These are phyloP conservation scores for Thumatha senex DNA, from an alignment of 2,888 invertebrate genomes.

Conservation along the genomic window DNA sequence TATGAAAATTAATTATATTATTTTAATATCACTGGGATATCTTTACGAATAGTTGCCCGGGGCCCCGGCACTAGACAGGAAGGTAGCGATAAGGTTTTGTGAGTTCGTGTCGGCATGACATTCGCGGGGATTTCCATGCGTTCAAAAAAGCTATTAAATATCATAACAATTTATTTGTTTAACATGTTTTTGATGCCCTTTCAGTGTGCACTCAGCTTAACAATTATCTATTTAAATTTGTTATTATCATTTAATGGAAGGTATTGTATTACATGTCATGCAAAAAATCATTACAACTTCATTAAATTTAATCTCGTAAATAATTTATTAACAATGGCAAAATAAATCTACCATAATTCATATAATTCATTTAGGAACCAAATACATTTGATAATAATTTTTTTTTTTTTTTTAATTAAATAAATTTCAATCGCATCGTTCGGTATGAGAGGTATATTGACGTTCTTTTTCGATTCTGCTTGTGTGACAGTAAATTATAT, in stretches of 20 bases:
- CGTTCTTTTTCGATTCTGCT: too few species aligned
- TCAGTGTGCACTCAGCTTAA: slow-evolving; percentile 27
- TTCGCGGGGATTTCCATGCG: too few species aligned
- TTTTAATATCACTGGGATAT: too few species aligned
- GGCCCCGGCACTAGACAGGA: too few species aligned
- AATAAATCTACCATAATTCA: slow-evolving; percentile 46
- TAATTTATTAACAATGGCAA: slow-evolving; percentile 54
- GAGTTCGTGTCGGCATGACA: too few species aligned
- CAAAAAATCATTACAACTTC: slow-evolving; percentile 33
- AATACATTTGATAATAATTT: slow-evolving; percentile 42
- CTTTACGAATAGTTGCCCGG: too few species aligned
- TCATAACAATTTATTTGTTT: too few species aligned
- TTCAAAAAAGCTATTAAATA: too few species aligned
- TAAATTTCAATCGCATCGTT: slow-evolving; percentile 18
- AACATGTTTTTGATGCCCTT: slow-evolving; percentile 8
- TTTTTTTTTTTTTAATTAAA: slow-evolving; percentile 1
- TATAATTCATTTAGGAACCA: slow-evolving; percentile 62
- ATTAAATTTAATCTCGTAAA: slow-evolving; percentile 33
- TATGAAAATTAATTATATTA: too few species aligned
- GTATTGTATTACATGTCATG: slow-evolving; percentile 47
- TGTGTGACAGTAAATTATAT: too few species aligned
- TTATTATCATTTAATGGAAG: slow-evolving; percentile 66
- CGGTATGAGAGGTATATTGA: slow-evolving; percentile 11
- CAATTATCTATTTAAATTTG: slow-evolving; percentile 42
- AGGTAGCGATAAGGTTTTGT: too few species aligned